phyloP scores from a whole-genome alignment of 2,797 vertebrate genomes.

The Loris lydekkerianus region DNA sequence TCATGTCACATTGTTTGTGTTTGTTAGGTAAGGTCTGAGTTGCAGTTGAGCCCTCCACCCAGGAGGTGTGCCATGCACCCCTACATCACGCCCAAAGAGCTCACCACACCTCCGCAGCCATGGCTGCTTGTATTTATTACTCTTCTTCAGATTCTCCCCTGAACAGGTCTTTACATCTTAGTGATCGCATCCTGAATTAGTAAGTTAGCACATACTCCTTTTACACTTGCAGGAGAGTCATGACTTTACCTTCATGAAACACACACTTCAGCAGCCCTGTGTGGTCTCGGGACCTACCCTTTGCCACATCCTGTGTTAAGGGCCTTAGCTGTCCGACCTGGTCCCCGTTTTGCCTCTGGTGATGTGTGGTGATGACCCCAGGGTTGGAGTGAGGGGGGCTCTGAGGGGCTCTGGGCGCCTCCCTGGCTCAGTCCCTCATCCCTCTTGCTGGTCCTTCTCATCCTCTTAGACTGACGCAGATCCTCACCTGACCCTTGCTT shows the following conservation, averaged over 20 bases:
- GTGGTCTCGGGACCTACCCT: not conserved
- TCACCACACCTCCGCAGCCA: not conserved
- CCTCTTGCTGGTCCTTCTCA: not conserved
- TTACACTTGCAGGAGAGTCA: not conserved
- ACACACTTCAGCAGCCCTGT: not conserved
- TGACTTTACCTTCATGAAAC: not conserved
- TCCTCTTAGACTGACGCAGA: not conserved
- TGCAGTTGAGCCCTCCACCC: too few relatives aligned
- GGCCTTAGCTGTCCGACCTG: not conserved
- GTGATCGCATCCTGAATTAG: not conserved
- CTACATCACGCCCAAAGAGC: too few relatives aligned
- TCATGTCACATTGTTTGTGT: too few relatives aligned
- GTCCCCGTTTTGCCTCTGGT: not conserved
- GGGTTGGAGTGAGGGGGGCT: not conserved
- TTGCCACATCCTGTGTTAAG: not conserved
- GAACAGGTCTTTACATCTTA: not conserved
- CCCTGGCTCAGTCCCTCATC: not conserved
- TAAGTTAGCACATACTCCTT: not conserved
- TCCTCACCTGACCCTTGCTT: not conserved
- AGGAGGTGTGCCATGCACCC: too few relatives aligned
- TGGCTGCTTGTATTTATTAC: not conserved
- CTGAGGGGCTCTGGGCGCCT: not conserved
- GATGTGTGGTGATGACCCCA: not conserved
- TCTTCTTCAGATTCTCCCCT: not conserved
- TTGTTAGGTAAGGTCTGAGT: too few relatives aligned